These are phyloP conservation scores for Rugalucina vietnamica DNA, from an alignment of 2,888 invertebrate genomes.

Conservation along the genomic window DNA sequence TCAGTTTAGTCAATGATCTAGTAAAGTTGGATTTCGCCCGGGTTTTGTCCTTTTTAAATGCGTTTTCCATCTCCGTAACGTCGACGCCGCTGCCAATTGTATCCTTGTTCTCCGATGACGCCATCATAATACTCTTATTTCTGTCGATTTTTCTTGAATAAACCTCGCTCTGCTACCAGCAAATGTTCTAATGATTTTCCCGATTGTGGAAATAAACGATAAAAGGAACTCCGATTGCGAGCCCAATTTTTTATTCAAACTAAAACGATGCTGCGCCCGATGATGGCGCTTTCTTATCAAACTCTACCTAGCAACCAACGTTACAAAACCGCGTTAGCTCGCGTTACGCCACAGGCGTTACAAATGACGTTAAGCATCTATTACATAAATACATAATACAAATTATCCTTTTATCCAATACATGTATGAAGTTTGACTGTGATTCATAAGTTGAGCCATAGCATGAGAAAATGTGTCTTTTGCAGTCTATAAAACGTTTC, in stretches of 20 bases:
- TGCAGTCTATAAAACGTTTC: too few relatives aligned
- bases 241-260: background rate
- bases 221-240: background rate
- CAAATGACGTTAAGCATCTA: background rate
- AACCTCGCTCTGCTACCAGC: slow-evolving; percentile 4
- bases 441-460: too few relatives aligned
- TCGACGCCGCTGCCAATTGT: background rate
- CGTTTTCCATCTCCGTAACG: background rate
- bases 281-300: background rate
- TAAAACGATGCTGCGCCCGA: background rate
- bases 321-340: background rate
- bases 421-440: too few relatives aligned
- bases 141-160: background rate
- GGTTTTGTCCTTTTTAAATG: too few relatives aligned
- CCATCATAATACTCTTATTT: background rate
- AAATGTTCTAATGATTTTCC: background rate
- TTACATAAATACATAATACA: too few relatives aligned
- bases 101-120: background rate
- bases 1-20: too few relatives aligned
- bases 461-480: too few relatives aligned
- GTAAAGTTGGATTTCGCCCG: too few relatives aligned
- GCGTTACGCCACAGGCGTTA: background rate
- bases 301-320: background rate
- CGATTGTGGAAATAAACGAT: background rate
- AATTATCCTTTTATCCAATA: too few relatives aligned